phyloP scores from a whole-genome alignment of 2,888 invertebrate genomes.

The Agrochola litura region DNA sequence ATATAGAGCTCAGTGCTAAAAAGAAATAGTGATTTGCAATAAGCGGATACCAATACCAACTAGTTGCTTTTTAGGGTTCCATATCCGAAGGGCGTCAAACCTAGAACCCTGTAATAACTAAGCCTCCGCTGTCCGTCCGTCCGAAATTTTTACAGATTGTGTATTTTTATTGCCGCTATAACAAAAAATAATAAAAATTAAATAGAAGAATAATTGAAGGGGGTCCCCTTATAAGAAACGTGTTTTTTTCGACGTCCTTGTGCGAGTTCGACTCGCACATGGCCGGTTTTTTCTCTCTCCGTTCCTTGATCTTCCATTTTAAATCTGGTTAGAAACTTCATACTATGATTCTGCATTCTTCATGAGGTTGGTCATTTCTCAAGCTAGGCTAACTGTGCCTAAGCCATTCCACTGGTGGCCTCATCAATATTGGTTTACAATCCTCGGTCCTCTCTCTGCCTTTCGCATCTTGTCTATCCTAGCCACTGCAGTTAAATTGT shows the following conservation, averaged over 20 bases:
- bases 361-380: not conserved
- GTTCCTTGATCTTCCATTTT: not conserved
- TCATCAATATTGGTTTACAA: not conserved
- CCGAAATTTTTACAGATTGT: too few relatives aligned
- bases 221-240: too few relatives aligned
- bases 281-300: not conserved
- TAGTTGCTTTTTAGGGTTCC: too few relatives aligned
- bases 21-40: not conserved
- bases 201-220: too few relatives aligned
- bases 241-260: too few relatives aligned
- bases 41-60: not conserved
- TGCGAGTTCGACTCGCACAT: too few relatives aligned
- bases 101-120: too few relatives aligned
- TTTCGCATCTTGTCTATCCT: not conserved
- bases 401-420: not conserved
- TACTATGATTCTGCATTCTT: too few relatives aligned
- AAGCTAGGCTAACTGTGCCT: not conserved
- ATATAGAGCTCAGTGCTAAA: not conserved
- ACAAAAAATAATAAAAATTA: too few relatives aligned
- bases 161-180: too few relatives aligned
- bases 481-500: not conserved
- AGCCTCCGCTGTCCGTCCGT: too few relatives aligned
- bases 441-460: not conserved
- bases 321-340: not conserved
- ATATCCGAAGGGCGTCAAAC: too few relatives aligned